Evolutionary conservation across 2,113 vertebrate genomes (phyloP), one percentile per base, ranked within the genome.

Genomic region (Proteles cristata): DNA sequence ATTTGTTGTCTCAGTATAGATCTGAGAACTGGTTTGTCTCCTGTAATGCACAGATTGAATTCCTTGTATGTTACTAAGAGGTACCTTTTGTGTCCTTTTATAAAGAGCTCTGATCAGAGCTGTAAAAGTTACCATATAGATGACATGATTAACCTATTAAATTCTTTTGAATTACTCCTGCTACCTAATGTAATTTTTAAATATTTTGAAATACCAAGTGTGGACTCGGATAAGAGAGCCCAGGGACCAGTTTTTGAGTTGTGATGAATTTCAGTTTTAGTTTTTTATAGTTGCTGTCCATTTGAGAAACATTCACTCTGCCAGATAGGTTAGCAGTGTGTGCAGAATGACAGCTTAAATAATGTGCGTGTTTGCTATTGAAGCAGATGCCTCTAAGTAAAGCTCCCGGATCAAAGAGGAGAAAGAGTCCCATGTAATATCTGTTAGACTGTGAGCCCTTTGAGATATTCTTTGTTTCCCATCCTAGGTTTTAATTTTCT

Each of bases 241-340:
- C 26, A n/a, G 66, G 39, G 69, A 48, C 77, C 17, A 77, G 48
- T 71, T 82, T 93, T 45, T 74, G 93, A 8, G 19, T 58, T 88
- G 93, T 71, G 6, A 15, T 90, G 43, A 90, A 69, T 96, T 98
- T 92, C 85, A 33, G 2, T 92, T 92, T 93, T 71, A 50, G 45
- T 63, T 43, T 84, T 45, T 45, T 90, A 16, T 93, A 63, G 48
- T 79, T 92, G 66, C 71, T 95, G 0, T 74, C 88, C 80, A 28
- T 88, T 96, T 94, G 91, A 83, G 95, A 97, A 85, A 81, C 5
- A 0, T 77, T 76, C 8, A 28, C 45, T 88, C 88, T 65, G 45
- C 68, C 48, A 77, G 25, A 50, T 74, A 71, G 80, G 39, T 91
- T 86, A 83, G 89, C 77, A 93, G 83, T 92, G 53, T 91, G 45